These are phyloP conservation scores for Achlya flavicornis DNA, from an alignment of 2,888 invertebrate genomes.

Conservation along the genomic window DNA sequence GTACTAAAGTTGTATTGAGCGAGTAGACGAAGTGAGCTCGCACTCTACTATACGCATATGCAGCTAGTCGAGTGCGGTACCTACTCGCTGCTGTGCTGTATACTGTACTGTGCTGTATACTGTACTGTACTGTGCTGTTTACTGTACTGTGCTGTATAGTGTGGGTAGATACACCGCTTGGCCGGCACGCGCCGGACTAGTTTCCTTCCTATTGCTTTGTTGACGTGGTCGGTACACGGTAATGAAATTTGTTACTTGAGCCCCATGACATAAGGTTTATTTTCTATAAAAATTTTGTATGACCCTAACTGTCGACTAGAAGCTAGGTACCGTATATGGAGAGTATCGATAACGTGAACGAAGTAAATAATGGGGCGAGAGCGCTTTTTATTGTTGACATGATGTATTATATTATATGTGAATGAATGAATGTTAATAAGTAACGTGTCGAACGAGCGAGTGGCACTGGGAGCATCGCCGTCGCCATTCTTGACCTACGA, in stretches of 20 bases:
- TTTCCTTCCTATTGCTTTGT: no score
- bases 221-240: no score
- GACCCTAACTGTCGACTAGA: no score
- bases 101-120: no score
- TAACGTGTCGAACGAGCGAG: not conserved
- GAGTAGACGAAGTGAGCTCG: not conserved
- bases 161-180: not conserved
- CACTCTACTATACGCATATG: constrained; percentile 1
- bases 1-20: not conserved
- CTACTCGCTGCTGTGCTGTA: no score
- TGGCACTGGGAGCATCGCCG: not conserved
- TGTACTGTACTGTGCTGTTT: no score
- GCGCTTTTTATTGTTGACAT: not conserved
- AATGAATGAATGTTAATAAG: not conserved
- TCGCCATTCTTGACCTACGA: no score
- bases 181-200: not conserved
- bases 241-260: no score
- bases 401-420: not conserved
- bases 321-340: no score
- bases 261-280: no score
- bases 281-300: no score
- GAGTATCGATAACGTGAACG: no score
- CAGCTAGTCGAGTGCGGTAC: not conserved
- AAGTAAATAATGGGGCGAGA: not conserved
- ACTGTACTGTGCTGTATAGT: not conserved